These are phyloP conservation scores for Papilio aristodemus DNA, from an alignment of 1,140 invertebrate species.

Conservation along the genomic window DNA sequence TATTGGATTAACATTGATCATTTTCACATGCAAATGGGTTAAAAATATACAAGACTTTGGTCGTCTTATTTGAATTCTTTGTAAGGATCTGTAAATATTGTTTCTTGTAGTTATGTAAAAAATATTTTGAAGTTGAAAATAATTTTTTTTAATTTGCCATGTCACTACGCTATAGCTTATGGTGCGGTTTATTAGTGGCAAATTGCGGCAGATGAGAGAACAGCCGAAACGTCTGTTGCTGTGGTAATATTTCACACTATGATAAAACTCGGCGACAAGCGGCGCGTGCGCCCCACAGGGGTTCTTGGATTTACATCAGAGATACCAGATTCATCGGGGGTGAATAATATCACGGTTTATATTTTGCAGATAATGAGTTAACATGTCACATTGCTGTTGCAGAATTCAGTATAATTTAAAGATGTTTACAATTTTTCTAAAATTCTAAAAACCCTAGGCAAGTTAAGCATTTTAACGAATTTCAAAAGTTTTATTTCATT, in stretches of 20 bases:
- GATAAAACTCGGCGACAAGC: conserved; percentile 55
- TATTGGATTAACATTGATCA: no score
- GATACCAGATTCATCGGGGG: conserved; percentile 37
- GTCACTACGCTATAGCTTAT: conserved; percentile 12
- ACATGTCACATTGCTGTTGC: conserved; percentile 1
- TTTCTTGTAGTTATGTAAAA: no score
- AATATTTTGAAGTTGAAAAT: no score
- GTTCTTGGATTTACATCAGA: conserved; percentile 35
- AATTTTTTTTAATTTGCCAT: background rate
- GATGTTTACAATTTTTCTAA: background rate
- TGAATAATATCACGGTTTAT: conserved; percentile 41
- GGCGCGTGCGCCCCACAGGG: conserved; percentile 67
- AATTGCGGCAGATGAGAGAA: conserved; percentile 68
- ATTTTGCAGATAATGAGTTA: conserved; percentile 29
- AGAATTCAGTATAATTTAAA: background rate
- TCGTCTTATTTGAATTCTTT: no score
- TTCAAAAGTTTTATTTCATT: no score
- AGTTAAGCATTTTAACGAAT: no score
- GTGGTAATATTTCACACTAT: conserved; percentile 43
- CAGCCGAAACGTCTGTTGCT: conserved; percentile 60
- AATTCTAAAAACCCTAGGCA: no score
- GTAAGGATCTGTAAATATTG: no score
- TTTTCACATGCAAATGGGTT: no score
- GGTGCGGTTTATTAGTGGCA: conserved; percentile 27
- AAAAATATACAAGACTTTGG: no score